Conservation (phyloP, 2,888 invertebrate species). For the Adelphocoris suturalis region DNA sequence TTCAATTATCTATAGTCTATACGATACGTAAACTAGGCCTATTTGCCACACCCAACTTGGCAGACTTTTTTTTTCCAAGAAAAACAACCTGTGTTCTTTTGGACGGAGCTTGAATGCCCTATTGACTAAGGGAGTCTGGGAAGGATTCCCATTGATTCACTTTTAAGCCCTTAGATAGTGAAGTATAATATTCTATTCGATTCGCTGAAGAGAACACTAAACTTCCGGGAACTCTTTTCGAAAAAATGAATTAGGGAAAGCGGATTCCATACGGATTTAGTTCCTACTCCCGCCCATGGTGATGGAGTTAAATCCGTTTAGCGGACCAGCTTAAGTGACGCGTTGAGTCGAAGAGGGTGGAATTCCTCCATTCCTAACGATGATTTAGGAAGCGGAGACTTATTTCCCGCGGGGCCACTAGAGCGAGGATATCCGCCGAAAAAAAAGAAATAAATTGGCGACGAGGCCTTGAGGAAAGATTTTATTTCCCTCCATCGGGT, state of each 20-base stretch:
- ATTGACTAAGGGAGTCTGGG: no score
- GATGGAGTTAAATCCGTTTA: neutral
- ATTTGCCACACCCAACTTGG: no score
- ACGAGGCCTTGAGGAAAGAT: slow-evolving; percentile 1
- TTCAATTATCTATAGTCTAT: no score
- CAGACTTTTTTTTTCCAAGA: no score
- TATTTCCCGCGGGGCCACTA: neutral
- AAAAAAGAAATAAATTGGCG: slow-evolving; percentile 20
- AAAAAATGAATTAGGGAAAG: neutral
- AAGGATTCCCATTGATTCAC: no score
- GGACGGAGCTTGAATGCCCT: no score
- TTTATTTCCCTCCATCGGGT: neutral
- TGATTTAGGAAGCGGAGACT: slow-evolving; percentile 19
- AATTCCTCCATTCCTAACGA: slow-evolving; percentile 12
- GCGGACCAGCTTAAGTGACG: neutral
- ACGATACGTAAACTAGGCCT: no score
- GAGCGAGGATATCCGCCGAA: neutral
- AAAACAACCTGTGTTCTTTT: no score
- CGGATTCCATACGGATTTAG: neutral
- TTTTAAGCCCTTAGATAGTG: no score
- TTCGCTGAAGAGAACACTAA: neutral
- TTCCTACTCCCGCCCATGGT: neutral
- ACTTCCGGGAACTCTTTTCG: neutral
- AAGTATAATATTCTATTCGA: neutral
- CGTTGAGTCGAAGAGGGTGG: neutral